Evolutionary conservation across 2,113 vertebrate genomes (phyloP).

Genomic region (Lepisosteus osseus): DNA sequence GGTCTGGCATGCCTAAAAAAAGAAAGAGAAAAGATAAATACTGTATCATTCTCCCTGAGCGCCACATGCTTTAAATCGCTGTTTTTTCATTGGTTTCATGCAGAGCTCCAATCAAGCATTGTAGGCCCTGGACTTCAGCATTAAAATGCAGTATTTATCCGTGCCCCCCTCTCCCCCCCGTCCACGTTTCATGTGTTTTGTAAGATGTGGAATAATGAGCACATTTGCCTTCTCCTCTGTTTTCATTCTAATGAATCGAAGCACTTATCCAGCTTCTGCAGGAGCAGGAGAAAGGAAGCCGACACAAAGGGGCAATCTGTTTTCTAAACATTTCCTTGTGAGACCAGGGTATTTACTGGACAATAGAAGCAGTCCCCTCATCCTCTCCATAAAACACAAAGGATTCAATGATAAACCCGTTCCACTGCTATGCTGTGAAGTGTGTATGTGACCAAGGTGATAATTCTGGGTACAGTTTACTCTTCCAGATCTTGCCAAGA

Average conservation of each 20-base stretch:
- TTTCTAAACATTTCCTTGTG: too few species aligned
- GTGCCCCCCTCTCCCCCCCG: too few species aligned
- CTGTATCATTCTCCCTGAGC: too few species aligned
- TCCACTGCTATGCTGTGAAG: too few species aligned
- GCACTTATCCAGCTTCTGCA: slow-evolving; percentile 1
- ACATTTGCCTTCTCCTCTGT: neutral
- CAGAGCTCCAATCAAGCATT: slow-evolving; percentile 2
- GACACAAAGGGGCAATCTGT: too few species aligned
- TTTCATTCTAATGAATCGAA: slow-evolving; percentile 5
- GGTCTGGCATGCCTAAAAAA: slow-evolving; percentile 11
- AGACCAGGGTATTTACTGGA: too few species aligned
- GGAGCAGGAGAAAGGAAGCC: neutral
- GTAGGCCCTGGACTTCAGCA: neutral
- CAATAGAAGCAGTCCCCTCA: too few species aligned
- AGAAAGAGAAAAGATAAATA: neutral
- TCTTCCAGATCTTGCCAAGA: too few species aligned
- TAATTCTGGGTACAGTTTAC: too few species aligned
- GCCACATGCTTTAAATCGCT: neutral
- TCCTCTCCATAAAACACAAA: too few species aligned
- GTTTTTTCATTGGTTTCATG: neutral
- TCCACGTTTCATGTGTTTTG: neutral
- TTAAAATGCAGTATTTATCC: neutral
- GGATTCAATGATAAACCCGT: too few species aligned
- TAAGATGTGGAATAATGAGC: neutral
- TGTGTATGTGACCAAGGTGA: too few species aligned